Conservation (phyloP, 1,140 invertebrate species). For the Tigriopus japonicus region DNA sequence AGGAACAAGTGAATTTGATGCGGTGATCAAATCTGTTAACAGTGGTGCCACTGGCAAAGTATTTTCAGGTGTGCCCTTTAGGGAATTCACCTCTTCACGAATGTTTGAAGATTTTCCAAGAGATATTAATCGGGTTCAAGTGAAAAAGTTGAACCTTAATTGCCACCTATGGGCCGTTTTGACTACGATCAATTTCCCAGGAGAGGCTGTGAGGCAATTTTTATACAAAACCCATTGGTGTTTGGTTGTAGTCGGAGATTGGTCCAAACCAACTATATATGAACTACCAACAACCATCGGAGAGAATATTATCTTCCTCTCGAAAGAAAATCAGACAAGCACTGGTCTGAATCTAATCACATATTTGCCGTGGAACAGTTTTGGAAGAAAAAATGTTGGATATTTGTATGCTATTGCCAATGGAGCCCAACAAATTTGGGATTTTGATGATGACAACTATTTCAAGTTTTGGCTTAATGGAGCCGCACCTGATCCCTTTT, state of each 20-base stretch:
- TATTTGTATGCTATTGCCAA: conserved; percentile 4
- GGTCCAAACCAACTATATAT: neutral
- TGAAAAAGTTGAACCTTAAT: neutral
- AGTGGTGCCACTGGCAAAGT: no score
- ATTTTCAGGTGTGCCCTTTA: no score
- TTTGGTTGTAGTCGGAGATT: neutral
- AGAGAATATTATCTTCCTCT: neutral
- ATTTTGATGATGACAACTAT: conserved; percentile 8
- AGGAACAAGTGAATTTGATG: no score
- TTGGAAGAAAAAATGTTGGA: conserved; percentile 5
- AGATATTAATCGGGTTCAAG: neutral
- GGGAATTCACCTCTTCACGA: no score
- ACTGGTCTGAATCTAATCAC: neutral
- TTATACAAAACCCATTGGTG: neutral
- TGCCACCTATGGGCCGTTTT: neutral
- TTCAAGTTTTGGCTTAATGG: conserved; percentile 4
- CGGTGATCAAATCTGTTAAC: no score
- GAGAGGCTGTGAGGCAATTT: neutral
- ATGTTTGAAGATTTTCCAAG: no score
- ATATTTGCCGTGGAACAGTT: conserved; percentile 1
- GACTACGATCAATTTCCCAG: neutral
- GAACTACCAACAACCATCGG: neutral
- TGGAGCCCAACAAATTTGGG: neutral
- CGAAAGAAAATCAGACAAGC: conserved; percentile 11
- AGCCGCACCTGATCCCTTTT: neutral